Percentiles rank a stretch among this genome's conserved stretches.
Conservation (phyloP, 2,888 invertebrate species). For the Diarsia mendica region DNA sequence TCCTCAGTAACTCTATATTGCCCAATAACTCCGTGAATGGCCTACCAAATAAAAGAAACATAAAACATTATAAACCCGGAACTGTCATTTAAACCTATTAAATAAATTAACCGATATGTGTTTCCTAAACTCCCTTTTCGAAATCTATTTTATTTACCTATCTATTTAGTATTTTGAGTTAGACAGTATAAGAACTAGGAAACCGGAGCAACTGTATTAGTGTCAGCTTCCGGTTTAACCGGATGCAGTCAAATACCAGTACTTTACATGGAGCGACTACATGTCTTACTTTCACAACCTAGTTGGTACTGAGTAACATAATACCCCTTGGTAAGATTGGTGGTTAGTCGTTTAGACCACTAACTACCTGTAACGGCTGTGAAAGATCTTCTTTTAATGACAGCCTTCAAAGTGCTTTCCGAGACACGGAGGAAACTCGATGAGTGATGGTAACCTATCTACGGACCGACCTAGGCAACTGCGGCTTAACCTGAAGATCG, state of each 20-base stretch:
- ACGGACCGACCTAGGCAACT: neutral
- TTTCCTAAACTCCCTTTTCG: neutral
- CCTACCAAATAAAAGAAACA: slow-evolving; percentile 77
- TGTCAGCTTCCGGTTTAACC: neutral
- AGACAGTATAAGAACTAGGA: neutral
- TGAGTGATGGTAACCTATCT: neutral
- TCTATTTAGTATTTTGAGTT: neutral
- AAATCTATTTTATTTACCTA: neutral
- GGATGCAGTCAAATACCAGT: neutral
- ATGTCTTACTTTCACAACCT: neutral
- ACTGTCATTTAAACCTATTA: neutral
- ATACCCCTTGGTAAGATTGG: too few species aligned
- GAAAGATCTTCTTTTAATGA: too few species aligned
- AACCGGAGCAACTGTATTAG: neutral
- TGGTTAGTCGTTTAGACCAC: too few species aligned
- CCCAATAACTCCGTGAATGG: slow-evolving; percentile 96
- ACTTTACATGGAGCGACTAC: neutral
- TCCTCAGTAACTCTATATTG: slow-evolving; percentile 92
- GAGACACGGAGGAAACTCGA: too few species aligned
- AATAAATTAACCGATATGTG: neutral
- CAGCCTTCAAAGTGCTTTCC: too few species aligned
- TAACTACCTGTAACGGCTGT: too few species aligned
- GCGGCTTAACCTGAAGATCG: neutral
- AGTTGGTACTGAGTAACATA: neutral
- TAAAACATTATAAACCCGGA: neutral